Percentiles rank a stretch among this genome's conserved stretches.
Conservation (phyloP, 2,797 vertebrate genomes). For the Acanthornis magna region DNA sequence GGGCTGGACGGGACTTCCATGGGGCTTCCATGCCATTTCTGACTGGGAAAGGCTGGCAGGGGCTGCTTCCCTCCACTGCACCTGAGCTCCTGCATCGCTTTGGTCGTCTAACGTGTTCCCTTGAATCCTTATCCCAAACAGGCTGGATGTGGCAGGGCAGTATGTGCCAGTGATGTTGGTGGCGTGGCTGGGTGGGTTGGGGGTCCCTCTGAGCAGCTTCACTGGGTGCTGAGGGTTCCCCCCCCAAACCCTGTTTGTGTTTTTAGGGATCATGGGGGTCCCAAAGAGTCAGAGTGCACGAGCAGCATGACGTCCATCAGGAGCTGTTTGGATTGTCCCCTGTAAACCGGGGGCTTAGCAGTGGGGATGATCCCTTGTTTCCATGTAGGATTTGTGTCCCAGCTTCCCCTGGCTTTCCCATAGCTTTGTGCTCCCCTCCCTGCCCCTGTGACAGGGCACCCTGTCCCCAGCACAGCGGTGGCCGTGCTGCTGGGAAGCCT, state of each 20-base stretch:
- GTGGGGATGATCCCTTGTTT: not conserved
- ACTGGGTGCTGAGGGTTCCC: rapidly evolving
- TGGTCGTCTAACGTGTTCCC: not conserved
- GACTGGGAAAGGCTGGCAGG: rapidly evolving
- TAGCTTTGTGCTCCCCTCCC: not conserved
- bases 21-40: not conserved
- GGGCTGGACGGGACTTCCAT: not conserved
- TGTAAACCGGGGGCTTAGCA: not conserved
- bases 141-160: rapidly evolving
- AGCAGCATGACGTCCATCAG: rapidly evolving
- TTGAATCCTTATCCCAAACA: rapidly evolving
- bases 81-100: rapidly evolving
- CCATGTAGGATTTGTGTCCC: not conserved
- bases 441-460: not conserved
- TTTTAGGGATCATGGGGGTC: rapidly evolving
- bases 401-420: not conserved
- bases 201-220: not conserved
- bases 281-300: rapidly evolving
- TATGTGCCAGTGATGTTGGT: not conserved
- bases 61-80: rapidly evolving
- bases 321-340: not conserved
- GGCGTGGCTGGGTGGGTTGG: rapidly evolving
- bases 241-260: rapidly evolving
- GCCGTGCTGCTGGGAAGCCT: not conserved
- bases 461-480: not conserved